Evolutionary conservation across 2,888 invertebrate species (phyloP), one percentile per base, ranked within the genome.

Genomic region (Euzetes globulus): DNA sequence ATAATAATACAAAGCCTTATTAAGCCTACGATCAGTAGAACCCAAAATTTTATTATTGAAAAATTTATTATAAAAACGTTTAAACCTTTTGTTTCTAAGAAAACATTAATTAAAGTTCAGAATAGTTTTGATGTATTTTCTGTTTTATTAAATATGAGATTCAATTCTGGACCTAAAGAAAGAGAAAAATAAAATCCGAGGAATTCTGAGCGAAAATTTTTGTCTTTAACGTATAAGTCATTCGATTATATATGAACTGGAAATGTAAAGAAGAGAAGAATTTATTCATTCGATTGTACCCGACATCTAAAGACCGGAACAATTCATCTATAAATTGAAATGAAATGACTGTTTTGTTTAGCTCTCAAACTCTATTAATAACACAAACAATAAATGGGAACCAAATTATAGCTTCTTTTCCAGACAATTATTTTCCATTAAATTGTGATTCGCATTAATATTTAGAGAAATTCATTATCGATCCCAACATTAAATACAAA

Each of bases 391-490:
- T n/a, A 50, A n/a, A 50, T 15, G 50, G 17, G n/a, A 7, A 50
- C 50, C 50, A 50, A n/a, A 50, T 50, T 50, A 50, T 50, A 50
- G 50, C 15, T 13, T 33, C 4, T 50, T 50, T 50, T 50, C 50
- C n/a, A n/a, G 6, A 50, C 50, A 50, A 50, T 50, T 50, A 50
- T 50, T 13, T 50, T 3, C 15, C 50, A 50, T 50, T 50, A 50
- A 50, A 50, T 50, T n/a, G 3, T 50, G 17, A 50, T 50, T 50
- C n/a, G 4, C n/a, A 50, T 50, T 50, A 50, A 50, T 50, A 50
- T 50, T n/a, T 50, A 50, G 50, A 50, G n/a, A 50, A 50, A 50
- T 50, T 50, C 50, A 50, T 50, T 50, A 50, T 50, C 50, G 50
- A 50, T 50, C 50, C 50, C 15, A n/a, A n/a, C 50, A 50, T 50